Evolutionary conservation across 2,113 vertebrate species (phyloP), one percentile per base, ranked within the genome.

Genomic region (Choloepus hoffmanni): DNA sequence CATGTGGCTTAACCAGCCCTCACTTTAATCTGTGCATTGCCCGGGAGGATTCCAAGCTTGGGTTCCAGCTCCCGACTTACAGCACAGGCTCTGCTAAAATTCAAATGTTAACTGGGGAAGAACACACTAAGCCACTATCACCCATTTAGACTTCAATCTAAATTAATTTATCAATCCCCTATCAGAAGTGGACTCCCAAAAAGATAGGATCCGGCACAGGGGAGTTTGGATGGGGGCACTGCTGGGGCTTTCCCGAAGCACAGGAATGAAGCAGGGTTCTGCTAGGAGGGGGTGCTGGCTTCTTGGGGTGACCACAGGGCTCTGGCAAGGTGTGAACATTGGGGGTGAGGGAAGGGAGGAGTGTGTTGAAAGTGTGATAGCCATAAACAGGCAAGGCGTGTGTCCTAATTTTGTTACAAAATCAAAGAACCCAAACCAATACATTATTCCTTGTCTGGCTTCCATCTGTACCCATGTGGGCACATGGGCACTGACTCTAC

Each of bases 51-150:
- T 79, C 48, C 30, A 81, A 55, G 28, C 62, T 86, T 73, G 73
- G 14, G 7, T 21, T 36, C 81, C 40, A 12, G 33, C 24, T 74
- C 28, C 19, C n/a, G 43, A 14, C 43, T 89, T 85, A 81, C 84
- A 62, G 81, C 40, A 70, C 76, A 53, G 24, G 65, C 43, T 28
- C 23, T 78, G 3, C 30, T 40, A 50, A 67, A 76, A 87, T 11
- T 74, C 79, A 90, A 12, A 43, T 9, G 5, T 30, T 16, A 30
- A 21, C 6, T 18, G 7, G 45, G 33, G 6, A 62, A 73, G 5
- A 43, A 11, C 16, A 15, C 24, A 8, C 1, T 3, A 18, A 53
- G 18, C 36, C 18, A 0, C 11, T 45, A 0, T 63, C 24, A 23
- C n/a, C 19, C 19, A 12, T 36, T 43, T 43, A 45, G 1, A 26